phyloP scores from a whole-genome alignment of 2,113 vertebrate species.

The Menura novaehollandiae region DNA sequence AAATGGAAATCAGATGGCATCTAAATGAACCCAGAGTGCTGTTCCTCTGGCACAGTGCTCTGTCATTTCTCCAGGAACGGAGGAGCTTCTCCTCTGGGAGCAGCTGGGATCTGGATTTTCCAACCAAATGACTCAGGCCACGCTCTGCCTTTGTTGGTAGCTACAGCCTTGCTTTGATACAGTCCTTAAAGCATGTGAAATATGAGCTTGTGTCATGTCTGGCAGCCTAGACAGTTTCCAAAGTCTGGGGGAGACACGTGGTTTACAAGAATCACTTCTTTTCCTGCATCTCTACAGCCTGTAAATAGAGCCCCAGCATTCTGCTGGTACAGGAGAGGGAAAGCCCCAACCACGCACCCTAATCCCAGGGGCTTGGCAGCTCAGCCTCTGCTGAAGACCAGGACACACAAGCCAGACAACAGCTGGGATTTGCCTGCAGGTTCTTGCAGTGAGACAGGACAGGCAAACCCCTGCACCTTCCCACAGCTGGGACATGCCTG shows the following conservation, averaged over 20 bases:
- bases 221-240: background rate
- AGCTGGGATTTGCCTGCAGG: background rate
- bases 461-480: background rate
- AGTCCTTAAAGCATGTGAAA: background rate
- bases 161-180: background rate
- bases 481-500: background rate
- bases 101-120: background rate
- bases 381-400: background rate
- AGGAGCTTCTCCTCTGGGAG: background rate
- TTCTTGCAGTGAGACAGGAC: background rate
- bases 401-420: background rate
- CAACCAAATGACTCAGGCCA: background rate
- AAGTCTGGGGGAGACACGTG: background rate
- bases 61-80: background rate
- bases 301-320: background rate
- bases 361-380: background rate
- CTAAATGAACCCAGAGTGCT: background rate
- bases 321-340: background rate
- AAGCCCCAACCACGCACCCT: background rate
- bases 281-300: background rate
- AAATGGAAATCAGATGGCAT: background rate
- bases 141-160: background rate
- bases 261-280: background rate
- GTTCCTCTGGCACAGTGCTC: background rate
- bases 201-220: background rate